phyloP scores from a whole-genome alignment of 2,113 vertebrate genomes.

The Lagenorhynchus albirostris region DNA sequence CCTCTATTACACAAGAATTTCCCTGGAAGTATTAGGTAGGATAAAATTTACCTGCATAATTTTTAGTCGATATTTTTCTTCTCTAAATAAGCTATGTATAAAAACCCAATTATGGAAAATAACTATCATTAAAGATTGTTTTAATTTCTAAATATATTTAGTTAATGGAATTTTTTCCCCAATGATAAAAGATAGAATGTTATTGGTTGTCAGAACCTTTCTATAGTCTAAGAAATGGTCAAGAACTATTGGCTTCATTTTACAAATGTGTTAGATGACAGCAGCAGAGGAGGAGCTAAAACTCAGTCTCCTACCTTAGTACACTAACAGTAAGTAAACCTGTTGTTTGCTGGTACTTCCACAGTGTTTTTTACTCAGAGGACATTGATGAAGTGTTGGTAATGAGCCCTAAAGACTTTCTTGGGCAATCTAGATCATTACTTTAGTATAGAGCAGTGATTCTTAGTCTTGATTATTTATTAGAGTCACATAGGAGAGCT shows the following conservation, averaged over 20 bases:
- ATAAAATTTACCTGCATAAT: neutral
- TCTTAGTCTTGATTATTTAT: neutral
- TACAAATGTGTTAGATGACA: neutral
- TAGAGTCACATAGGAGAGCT: neutral
- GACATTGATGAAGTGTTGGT: neutral
- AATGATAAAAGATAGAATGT: neutral
- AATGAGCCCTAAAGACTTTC: neutral
- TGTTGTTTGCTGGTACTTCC: neutral
- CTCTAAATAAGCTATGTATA: neutral
- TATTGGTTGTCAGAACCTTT: neutral
- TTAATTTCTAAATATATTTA: neutral
- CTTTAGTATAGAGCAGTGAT: neutral
- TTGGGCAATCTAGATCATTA: neutral
- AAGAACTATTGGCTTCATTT: neutral
- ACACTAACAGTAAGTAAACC: neutral
- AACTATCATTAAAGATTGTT: neutral
- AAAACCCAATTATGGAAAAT: neutral
- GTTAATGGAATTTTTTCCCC: neutral
- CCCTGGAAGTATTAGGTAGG: neutral
- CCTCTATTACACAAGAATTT: neutral
- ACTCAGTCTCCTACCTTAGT: neutral
- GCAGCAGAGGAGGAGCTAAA: neutral
- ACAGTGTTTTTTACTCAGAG: neutral
- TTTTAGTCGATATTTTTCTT: conserved; percentile 3
- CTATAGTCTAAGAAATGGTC: neutral